A percentile compares a stretch with the other conserved stretches of the same genome.
Conservation (phyloP, 2,797 vertebrate species). For the Cynodonichthys magdalenae region DNA sequence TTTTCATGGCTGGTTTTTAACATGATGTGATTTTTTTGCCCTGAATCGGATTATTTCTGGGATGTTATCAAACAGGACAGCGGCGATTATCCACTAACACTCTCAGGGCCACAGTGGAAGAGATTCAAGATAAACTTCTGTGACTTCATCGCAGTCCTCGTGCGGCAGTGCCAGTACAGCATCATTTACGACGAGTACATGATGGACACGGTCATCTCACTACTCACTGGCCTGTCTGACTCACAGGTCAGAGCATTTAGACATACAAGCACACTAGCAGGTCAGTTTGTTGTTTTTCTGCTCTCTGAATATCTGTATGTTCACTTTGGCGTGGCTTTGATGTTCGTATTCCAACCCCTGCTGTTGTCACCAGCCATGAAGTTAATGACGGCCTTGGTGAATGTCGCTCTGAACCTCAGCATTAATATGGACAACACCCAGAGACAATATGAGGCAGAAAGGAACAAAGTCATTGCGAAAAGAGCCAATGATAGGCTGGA, state of each 20-base stretch:
- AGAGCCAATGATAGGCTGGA: conserved; percentile 94
- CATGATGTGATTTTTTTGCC: neutral
- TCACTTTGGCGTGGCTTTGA: neutral
- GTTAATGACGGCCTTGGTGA: conserved; percentile 96
- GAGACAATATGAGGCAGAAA: conserved; percentile 94
- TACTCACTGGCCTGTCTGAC: conserved; percentile 95
- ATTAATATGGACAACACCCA: conserved; percentile 99
- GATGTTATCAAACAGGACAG: conserved; percentile 85
- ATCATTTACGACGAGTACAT: conserved; percentile 99
- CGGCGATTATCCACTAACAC: conserved; percentile 94
- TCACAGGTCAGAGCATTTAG: conserved; percentile 97
- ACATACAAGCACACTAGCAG: conserved; percentile 80
- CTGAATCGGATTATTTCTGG: conserved; percentile 17
- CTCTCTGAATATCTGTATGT: neutral
- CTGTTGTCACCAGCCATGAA: conserved; percentile 83
- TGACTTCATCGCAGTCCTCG: conserved; percentile 94
- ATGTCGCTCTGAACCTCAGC: conserved; percentile 95
- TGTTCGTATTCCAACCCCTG: conserved; percentile 6
- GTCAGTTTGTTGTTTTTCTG: conserved; percentile 39
- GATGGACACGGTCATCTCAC: conserved; percentile 98
- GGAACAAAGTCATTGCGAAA: conserved; percentile 95
- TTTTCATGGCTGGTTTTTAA: neutral
- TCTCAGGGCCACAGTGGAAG: conserved; percentile 97
- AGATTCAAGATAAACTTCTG: conserved; percentile 96
- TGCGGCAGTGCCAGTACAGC: conserved; percentile 97